Conservation (phyloP, 2,113 vertebrate genomes). For the Acrocephalus kingi region DNA sequence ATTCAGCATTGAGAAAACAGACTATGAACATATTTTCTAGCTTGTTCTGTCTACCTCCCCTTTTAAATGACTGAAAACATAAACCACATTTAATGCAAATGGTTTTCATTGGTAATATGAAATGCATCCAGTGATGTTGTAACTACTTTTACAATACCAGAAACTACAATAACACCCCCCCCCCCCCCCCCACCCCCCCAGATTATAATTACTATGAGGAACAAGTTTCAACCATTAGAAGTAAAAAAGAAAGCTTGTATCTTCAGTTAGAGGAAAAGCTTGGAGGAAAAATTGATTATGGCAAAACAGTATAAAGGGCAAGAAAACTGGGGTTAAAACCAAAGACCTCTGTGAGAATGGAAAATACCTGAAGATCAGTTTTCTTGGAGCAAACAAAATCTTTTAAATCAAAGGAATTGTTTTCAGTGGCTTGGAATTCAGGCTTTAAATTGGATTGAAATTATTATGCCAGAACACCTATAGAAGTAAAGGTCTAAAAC, state of each 20-base stretch:
- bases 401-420: background rate
- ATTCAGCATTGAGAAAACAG: background rate
- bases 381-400: background rate
- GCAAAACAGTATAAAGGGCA: background rate
- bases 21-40: background rate
- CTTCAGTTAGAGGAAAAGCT: background rate
- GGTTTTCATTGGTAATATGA: background rate
- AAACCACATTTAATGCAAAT: background rate
- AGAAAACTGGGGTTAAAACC: background rate
- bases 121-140: background rate
- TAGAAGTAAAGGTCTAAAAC: background rate
- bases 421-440: background rate
- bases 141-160: background rate
- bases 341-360: background rate
- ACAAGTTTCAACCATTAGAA: background rate
- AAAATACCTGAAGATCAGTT: background rate
- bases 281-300: background rate
- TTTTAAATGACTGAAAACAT: background rate
- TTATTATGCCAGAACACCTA: background rate
- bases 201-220: background rate
- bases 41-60: background rate
- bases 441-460: background rate
- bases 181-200: accelerated
- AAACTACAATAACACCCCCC: background rate
- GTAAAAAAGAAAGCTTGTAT: background rate